Evolutionary conservation across 2,113 vertebrate species (phyloP).

Genomic region (cattle (Bos taurus)): DNA sequence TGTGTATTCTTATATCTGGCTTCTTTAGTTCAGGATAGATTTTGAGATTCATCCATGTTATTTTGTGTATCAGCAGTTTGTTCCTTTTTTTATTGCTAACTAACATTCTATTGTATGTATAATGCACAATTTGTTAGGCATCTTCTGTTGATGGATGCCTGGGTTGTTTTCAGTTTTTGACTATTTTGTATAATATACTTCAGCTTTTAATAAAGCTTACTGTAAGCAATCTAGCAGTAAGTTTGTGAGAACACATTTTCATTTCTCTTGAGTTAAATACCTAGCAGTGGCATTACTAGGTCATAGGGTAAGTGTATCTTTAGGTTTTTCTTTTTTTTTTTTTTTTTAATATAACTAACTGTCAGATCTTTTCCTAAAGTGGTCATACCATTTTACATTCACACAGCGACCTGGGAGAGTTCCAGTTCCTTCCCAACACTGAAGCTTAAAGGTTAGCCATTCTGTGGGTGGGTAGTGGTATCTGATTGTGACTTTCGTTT

Average conservation of each 20-base stretch:
- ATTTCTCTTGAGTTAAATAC: slow-evolving; percentile 1
- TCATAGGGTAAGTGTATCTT: background rate
- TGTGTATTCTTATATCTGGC: background rate
- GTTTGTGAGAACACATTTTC: background rate
- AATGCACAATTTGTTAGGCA: background rate
- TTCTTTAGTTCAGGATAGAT: background rate
- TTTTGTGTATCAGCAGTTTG: background rate
- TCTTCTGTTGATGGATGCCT: background rate
- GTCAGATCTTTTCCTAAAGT: background rate
- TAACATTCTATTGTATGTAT: background rate
- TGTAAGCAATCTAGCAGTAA: background rate
- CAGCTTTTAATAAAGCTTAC: background rate
- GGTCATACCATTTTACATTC: background rate
- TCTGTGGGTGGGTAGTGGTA: background rate
- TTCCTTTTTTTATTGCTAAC: background rate
- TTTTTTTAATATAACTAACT: background rate
- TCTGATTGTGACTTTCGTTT: background rate
- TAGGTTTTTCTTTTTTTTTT: background rate
- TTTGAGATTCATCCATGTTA: background rate
- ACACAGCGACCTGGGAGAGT: background rate
- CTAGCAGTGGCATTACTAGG: background rate
- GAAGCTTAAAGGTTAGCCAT: background rate
- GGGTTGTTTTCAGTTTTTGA: background rate
- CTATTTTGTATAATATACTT: background rate
- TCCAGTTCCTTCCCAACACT: background rate